Evolutionary conservation across 2,113 vertebrate species (phyloP).

Genomic region (Grantiella picta): DNA sequence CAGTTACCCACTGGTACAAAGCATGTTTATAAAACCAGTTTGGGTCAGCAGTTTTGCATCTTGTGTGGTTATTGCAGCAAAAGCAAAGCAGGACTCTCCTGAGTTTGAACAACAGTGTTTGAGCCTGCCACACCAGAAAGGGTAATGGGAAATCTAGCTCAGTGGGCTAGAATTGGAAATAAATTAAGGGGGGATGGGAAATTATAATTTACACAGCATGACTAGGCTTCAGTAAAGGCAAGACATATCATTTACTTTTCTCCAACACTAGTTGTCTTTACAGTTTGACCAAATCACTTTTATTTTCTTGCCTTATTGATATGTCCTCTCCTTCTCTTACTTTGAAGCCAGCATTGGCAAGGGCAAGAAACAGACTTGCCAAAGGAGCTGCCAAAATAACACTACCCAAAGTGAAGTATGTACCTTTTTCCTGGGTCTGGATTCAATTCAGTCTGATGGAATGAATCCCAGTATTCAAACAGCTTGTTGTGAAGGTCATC

Average conservation of each 20-base stretch:
- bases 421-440: background rate
- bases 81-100: background rate
- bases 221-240: background rate
- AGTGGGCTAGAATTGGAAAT: background rate
- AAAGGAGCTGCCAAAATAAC: constrained; percentile 11
- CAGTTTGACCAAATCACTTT: background rate
- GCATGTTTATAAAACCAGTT: background rate
- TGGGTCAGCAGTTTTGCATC: background rate
- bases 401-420: background rate
- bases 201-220: background rate
- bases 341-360: background rate
- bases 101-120: background rate
- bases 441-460: background rate
- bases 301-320: background rate
- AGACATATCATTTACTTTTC: background rate
- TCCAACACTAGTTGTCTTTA: background rate
- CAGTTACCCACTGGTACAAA: background rate
- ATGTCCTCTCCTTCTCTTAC: background rate
- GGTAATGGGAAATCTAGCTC: background rate
- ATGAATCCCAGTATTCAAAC: background rate
- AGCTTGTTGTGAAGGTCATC: constrained; percentile 41
- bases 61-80: background rate
- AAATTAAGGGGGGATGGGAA: background rate
- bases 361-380: background rate
- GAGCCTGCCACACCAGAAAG: background rate